Base-by-base conservation (phyloP, 2,797 vertebrate species). In the Philypnodon macrostomus region DNA sequence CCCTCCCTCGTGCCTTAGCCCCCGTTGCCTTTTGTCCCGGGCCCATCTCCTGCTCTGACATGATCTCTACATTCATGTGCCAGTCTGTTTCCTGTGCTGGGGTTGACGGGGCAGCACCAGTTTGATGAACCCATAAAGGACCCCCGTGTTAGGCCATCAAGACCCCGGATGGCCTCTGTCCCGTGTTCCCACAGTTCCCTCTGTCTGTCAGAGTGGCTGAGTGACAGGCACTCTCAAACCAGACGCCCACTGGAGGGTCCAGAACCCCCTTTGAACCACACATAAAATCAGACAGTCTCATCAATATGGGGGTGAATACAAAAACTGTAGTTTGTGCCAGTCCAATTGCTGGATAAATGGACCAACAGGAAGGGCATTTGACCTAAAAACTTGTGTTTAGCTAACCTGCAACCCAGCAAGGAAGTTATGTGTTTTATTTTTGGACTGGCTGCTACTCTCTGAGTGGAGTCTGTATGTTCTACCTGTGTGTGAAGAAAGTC, bases 21-120 rank as follows among this genome's bases (percentile, higher is more conserved):
- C 67, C 33, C 24, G 37, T 32, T 19, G 41, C 35, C 45, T 49
- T 24, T 53, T 39, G 37, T 55, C 53, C 49, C 14, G 10, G 26
- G 32, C 48, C 53, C 48, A 27, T 66, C 66, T 44, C 68, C 52
- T 51, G 68, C 67, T 78, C 58, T 71, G 80, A 67, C 80, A 68
- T 83, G 86, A 87, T 88, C 85, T 82, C 76, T 86, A 79, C 84
- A 87, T 89, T 89, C 80, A 86, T 83, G 41, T 75, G 57, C 62
- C 81, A 67, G 46, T 67, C 42, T 15, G 19, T 54, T 88, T 87
- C 84, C 86, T 88, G 74, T 79, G 54, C 45, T 21, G 13, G 2
- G 52, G 61, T 67, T 69, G 63, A 73, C 15, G 66, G 76, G 78
- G 79, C 81, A 59, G 72, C 84, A 83, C 65, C 42, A 14, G 67